phyloP scores from a whole-genome alignment of 1,140 invertebrate genomes.

The Drosophila nannoptera region DNA sequence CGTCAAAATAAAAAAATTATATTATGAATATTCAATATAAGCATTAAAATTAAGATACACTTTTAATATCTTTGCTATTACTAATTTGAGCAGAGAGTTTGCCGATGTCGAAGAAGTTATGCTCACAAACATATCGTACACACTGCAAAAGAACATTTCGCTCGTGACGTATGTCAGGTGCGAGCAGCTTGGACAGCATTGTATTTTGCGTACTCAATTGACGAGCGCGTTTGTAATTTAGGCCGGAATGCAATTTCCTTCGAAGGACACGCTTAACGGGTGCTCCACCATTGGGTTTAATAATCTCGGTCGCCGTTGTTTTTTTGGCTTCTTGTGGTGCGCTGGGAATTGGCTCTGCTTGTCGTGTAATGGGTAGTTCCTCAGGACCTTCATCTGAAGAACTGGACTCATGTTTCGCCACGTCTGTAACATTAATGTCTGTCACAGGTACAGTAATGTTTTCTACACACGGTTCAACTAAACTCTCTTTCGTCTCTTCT shows the following conservation, averaged over 20 bases:
- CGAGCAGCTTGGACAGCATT: conserved; percentile 82
- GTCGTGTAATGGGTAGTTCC: conserved; percentile 53
- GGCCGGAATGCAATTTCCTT: conserved; percentile 57
- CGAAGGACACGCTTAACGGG: background rate
- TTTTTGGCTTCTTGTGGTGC: background rate
- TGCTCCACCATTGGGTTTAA: background rate
- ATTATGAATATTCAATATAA: conserved; percentile 2
- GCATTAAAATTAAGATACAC: conserved; percentile 12
- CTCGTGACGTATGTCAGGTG: conserved; percentile 84
- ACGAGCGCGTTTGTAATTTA: conserved; percentile 68
- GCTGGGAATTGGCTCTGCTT: background rate
- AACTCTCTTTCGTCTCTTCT: background rate
- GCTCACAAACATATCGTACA: conserved; percentile 85
- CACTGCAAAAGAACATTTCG: conserved; percentile 88
- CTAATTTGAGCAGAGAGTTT: background rate
- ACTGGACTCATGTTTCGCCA: background rate
- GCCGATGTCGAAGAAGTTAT: conserved; percentile 83
- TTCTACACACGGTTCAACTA: background rate
- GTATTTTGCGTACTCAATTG: conserved; percentile 79
- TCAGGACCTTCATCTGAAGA: conserved; percentile 49
- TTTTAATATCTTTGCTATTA: background rate
- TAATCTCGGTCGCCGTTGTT: background rate
- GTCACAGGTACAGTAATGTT: background rate
- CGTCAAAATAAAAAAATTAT: background rate
- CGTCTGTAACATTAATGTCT: background rate